These are phyloP conservation scores for Epistrophella euchroma DNA, from an alignment of 2,888 invertebrate species.

Conservation along the genomic window DNA sequence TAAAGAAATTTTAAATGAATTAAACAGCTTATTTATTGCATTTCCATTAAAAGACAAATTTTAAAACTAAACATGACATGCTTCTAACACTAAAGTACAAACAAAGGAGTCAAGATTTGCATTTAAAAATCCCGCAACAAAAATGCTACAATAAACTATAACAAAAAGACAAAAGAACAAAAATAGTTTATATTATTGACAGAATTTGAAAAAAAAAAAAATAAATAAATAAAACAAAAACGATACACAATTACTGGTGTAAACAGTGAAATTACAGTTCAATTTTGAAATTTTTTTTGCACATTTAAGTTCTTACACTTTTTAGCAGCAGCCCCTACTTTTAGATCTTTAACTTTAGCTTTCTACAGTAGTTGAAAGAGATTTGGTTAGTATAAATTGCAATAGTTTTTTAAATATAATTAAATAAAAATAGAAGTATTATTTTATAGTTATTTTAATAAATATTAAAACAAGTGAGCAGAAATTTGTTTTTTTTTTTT, in stretches of 20 bases:
- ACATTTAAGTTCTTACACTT: slow-evolving; percentile 82
- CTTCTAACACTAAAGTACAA: slow-evolving; percentile 55
- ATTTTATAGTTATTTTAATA: slow-evolving; percentile 31
- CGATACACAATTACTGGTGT: slow-evolving; percentile 54
- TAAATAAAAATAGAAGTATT: slow-evolving; percentile 44
- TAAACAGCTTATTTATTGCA: slow-evolving; percentile 32
- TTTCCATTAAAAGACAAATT: slow-evolving; percentile 19
- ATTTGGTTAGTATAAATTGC: slow-evolving; percentile 69
- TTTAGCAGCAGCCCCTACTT: slow-evolving; percentile 78
- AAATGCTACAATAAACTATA: slow-evolving; percentile 53
- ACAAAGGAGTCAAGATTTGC: slow-evolving; percentile 55
- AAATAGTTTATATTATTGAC: slow-evolving; percentile 53
- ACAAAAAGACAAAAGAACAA: slow-evolving; percentile 61
- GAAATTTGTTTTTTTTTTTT: not conserved
- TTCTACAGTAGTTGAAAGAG: slow-evolving; percentile 75
- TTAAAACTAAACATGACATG: slow-evolving; percentile 61
- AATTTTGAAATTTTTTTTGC: slow-evolving; percentile 65
- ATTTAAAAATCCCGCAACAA: slow-evolving; percentile 60
- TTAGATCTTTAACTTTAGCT: slow-evolving; percentile 72
- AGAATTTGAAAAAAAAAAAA: slow-evolving; percentile 43
- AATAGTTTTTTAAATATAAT: slow-evolving; percentile 20
- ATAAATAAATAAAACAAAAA: slow-evolving; percentile 17
- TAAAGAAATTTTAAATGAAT: not conserved
- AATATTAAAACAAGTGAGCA: not conserved
- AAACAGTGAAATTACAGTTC: slow-evolving; percentile 64